Conservation (phyloP, 2,113 vertebrate genomes). For the Calidris pygmaea region DNA sequence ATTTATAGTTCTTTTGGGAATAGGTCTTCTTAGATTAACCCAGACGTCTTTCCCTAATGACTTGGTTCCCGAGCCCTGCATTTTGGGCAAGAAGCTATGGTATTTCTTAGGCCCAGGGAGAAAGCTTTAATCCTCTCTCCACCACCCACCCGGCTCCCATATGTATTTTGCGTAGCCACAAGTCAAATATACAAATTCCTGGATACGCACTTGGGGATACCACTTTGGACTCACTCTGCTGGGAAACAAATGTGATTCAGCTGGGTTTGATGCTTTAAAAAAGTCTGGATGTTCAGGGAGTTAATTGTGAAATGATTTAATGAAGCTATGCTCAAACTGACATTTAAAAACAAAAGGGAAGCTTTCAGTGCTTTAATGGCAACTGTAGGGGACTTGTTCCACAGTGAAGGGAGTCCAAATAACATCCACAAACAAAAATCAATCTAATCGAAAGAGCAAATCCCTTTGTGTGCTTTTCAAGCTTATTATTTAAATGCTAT, state of each 20-base stretch:
- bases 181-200: conserved; percentile 64
- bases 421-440: conserved; percentile 72
- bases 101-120: conserved; percentile 14
- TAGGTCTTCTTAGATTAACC: conserved; percentile 10
- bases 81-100: conserved; percentile 31
- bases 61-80: not conserved
- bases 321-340: conserved; percentile 68
- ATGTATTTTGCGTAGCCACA: conserved; percentile 63
- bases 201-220: conserved; percentile 53
- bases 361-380: conserved; percentile 69
- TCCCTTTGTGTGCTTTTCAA: conserved; percentile 64
- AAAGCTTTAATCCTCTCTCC: conserved; percentile 51
- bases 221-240: conserved; percentile 64
- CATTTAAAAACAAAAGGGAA: conserved; percentile 72
- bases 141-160: conserved; percentile 63
- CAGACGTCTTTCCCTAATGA: not conserved
- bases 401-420: conserved; percentile 64
- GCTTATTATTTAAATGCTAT: conserved; percentile 68
- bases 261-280: conserved; percentile 54
- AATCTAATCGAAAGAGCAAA: conserved; percentile 69
- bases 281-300: conserved; percentile 61
- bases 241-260: conserved; percentile 62
- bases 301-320: conserved; percentile 71
- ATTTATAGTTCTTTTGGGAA: not conserved
- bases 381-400: conserved; percentile 70